These are phyloP conservation scores for Buathra laborator DNA, from an alignment of 2,888 invertebrate genomes.

Conservation along the genomic window DNA sequence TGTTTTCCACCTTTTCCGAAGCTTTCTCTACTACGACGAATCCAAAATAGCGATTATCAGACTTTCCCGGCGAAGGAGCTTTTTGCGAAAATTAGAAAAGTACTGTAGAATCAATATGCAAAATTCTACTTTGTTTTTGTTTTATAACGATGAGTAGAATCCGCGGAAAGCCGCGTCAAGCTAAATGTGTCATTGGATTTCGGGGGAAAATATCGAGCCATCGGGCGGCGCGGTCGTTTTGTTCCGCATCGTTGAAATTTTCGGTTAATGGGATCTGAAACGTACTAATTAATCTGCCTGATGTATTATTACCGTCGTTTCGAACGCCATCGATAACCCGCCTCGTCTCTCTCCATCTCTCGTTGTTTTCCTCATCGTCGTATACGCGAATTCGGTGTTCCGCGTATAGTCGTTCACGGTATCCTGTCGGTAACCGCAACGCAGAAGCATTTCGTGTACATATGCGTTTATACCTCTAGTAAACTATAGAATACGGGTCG, in stretches of 20 bases:
- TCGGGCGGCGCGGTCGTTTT: background rate
- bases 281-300: slow-evolving; percentile 53
- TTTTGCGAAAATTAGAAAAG: too few relatives aligned
- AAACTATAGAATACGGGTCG: background rate
- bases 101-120: too few relatives aligned
- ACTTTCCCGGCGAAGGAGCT: too few relatives aligned
- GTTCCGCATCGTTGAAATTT: slow-evolving; percentile 25
- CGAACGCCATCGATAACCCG: slow-evolving; percentile 45
- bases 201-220: background rate
- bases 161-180: background rate
- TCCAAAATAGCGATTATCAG: too few relatives aligned
- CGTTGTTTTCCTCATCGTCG: background rate
- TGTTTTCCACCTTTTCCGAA: too few relatives aligned
- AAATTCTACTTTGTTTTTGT: too few relatives aligned
- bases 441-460: slow-evolving; percentile 10
- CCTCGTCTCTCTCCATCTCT: background rate
- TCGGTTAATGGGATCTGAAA: slow-evolving; percentile 37
- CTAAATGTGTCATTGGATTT: background rate
- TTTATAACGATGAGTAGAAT: too few relatives aligned
- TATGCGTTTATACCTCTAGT: background rate
- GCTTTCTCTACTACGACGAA: too few relatives aligned
- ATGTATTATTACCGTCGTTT: slow-evolving; percentile 41
- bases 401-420: background rate
- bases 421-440: background rate
- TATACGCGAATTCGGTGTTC: background rate